phyloP scores from a whole-genome alignment of 2,113 vertebrate species.

The Agelaius phoeniceus region DNA sequence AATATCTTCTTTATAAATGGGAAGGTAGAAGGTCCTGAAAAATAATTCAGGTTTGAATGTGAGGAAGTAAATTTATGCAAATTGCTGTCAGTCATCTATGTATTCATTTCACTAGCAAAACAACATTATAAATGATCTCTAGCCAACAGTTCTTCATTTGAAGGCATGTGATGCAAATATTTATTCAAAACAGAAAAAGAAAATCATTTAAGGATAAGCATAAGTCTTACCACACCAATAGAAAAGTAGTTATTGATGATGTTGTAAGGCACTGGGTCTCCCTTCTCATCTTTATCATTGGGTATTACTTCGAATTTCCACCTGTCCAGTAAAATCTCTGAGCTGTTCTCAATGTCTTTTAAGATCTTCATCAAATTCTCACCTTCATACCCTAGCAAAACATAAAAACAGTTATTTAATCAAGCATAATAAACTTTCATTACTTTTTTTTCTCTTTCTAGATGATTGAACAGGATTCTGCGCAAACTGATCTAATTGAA shows the following conservation, averaged over 20 bases:
- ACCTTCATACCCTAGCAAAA: conserved; percentile 91
- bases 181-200: conserved; percentile 20
- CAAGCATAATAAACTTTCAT: neutral
- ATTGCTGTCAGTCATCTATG: conserved; percentile 46
- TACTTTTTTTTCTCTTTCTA: neutral
- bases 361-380: conserved; percentile 92
- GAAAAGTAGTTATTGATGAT: conserved; percentile 98
- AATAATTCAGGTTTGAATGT: conserved; percentile 42
- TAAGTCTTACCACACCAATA: conserved; percentile 87
- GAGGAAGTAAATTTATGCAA: conserved; percentile 53
- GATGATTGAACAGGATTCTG: neutral
- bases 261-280: conserved; percentile 93
- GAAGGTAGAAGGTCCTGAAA: conserved; percentile 45
- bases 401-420: neutral
- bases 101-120: conserved; percentile 53
- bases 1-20: conserved; percentile 31
- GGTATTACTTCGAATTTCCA: conserved; percentile 85
- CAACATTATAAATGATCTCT: conserved; percentile 9
- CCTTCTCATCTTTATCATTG: conserved; percentile 90
- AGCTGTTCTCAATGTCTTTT: conserved; percentile 93
- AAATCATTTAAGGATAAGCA: conserved; percentile 13
- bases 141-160: conserved; percentile 28
- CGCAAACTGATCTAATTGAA: neutral
- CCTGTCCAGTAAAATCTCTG: conserved; percentile 83
- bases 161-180: neutral